Conservation (phyloP, 2,797 vertebrate species). For the Halcyon leucocephala region DNA sequence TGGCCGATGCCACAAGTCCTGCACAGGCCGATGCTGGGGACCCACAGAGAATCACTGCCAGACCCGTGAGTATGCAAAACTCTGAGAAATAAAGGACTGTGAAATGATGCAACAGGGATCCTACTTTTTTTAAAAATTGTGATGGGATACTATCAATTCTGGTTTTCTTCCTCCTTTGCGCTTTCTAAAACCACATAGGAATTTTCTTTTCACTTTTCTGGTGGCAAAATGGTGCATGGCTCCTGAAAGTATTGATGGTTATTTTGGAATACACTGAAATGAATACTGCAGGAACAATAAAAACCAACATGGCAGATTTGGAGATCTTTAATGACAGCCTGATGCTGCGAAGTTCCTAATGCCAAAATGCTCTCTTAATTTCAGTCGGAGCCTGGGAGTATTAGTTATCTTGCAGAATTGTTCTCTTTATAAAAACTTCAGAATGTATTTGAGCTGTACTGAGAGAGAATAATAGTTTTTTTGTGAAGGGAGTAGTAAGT, state of each 20-base stretch:
- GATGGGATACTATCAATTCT: not conserved
- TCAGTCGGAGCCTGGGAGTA: not conserved
- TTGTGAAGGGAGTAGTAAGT: not conserved
- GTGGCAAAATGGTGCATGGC: not conserved
- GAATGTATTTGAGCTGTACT: not conserved
- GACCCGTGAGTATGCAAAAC: conserved; percentile 86
- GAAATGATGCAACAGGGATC: not conserved
- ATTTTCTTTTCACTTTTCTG: not conserved
- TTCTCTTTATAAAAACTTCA: not conserved
- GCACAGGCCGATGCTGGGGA: conserved; percentile 95
- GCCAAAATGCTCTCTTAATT: not conserved
- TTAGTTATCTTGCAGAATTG: not conserved
- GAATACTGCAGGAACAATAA: not conserved
- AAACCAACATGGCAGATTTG: not conserved
- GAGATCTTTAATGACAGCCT: not conserved
- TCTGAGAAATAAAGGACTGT: not conserved
- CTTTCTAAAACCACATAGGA: not conserved
- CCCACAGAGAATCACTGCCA: conserved; percentile 94
- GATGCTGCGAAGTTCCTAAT: not conserved
- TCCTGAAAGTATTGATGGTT: not conserved
- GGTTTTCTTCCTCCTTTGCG: not conserved
- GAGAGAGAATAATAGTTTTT: not conserved
- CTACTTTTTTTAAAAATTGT: not conserved
- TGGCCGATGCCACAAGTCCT: conserved; percentile 92
- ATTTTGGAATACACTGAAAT: not conserved